Evolutionary conservation across 2,113 vertebrate genomes (phyloP), one percentile per base, ranked within the genome.

Genomic region (Rhineura floridana): DNA sequence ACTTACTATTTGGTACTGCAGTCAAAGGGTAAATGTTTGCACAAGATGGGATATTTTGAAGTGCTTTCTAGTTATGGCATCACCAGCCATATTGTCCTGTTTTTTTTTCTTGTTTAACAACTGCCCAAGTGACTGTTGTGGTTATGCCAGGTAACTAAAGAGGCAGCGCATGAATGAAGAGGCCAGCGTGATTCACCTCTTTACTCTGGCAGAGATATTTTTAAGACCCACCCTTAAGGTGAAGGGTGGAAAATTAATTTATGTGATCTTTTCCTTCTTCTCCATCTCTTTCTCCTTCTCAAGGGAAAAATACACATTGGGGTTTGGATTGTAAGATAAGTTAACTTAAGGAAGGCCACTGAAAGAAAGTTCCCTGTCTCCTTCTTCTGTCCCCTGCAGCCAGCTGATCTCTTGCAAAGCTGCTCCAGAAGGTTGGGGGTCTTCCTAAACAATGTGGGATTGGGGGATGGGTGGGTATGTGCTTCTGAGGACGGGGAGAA

Each of bases 51-150:
- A 2, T 42, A 70, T 87, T 73, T 63, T 39, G 44, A 33, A 62
- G 33, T 62, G 7, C 70, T 75, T 48, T 36, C 30, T 65, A 42
- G 36, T 62, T 63, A 25, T 1, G 6, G 23, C 30, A 50, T 36
- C 67, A 21, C 23, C n/a, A 83, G 36, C 9, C 63, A 46, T n/a
- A 33, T 65, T 67, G 42, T 83, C 69, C 63, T n/a, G 33, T 69
- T 69, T 23, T 23, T 69, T 69, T 23, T 23, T 6, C 30, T 67
- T 69, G 63, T 7, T 70, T 70, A 25, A 83, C n/a, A n/a, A 42
- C 75, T 75, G 30, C 44, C 33, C 52, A 39, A 72, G 67, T 87
- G 21, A 87, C 86, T 63, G 25, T 36, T 82, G n/a, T 86, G 33
- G 36, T 81, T 72, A 62, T 36, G 13, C 63, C 44, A 42, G 52